Base-by-base conservation (phyloP, 2,888 invertebrate genomes). In the Pseudolycoriella hygida region DNA sequence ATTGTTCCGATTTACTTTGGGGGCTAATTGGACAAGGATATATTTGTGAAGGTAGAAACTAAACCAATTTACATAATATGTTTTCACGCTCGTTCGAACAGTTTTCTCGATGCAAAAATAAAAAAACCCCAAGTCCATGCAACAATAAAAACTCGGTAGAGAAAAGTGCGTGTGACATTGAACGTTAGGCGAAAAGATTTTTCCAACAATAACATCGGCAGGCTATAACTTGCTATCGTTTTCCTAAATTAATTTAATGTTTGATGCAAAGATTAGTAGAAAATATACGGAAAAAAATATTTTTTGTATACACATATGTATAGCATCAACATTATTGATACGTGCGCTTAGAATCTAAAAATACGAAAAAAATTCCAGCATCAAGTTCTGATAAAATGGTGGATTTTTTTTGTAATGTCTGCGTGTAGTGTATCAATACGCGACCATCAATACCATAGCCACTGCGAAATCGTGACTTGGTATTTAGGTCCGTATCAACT, bases 1-100 rank as follows among this genome's bases (percentile, higher is more conserved):
- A 96, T 76, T 98, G 98, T 78, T 92, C 94, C 69, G 98, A 98
- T 72, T 85, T 96, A 80, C 82, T 98, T 65, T 98, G 98, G 98
- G 96, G 97, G 68, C 82, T 97, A 73, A 92, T 97, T 69, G 93
- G 94, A 71, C 96, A 96, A 75, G 98, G 97, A 72, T 94, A 88
- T 77, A 89, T 92, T 68, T 98, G 98, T 78, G 97, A 97, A 88
- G 94, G 97, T 97, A 72, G 71, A 73, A 64, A 57, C 25, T 25
- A 8, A 25, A 25, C 4, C 25, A 25, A 6, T 25, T 25, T 34
- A 5, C 15, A 34, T 34, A 14, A 34, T 14, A 6, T 14, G 15
- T 14, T 4, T 8, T 32, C 43, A 43, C 6, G 32, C 15, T 17
- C 42, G 31, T 32, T 12, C 32, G 43, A 17, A 32, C 17, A 32